Evolutionary conservation across 2,797 vertebrate genomes (phyloP).

Genomic region (Xiphorhynchus erythropygius): DNA sequence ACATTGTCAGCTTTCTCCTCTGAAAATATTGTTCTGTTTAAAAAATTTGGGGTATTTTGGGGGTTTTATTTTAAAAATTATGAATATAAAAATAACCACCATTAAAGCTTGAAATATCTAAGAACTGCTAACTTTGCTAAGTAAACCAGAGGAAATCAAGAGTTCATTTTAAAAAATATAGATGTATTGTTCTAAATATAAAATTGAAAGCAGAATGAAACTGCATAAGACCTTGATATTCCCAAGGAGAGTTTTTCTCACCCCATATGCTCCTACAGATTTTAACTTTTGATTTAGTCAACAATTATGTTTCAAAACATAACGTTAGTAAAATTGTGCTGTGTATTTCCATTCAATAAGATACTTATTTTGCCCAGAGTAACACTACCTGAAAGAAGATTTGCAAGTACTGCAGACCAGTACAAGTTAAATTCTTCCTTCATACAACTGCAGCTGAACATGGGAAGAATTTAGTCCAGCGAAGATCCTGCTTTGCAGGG

Average conservation of each 20-base stretch:
- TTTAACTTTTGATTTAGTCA: conserved; percentile 15
- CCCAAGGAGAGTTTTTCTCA: neutral
- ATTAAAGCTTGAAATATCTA: conserved; percentile 55
- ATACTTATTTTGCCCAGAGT: conserved; percentile 22
- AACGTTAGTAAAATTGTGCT: conserved; percentile 20
- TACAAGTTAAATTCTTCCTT: neutral
- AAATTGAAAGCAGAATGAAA: conserved; percentile 59
- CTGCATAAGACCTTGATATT: conserved; percentile 13
- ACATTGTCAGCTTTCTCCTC: neutral
- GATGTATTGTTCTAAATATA: conserved; percentile 59
- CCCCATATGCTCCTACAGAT: conserved; percentile 7
- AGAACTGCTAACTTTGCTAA: conserved; percentile 26
- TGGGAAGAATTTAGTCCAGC: neutral
- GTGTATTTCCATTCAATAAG: neutral
- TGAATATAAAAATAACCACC: conserved; percentile 65
- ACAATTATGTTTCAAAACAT: conserved; percentile 28
- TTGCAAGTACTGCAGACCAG: conserved; percentile 15
- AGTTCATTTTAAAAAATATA: conserved; percentile 36
- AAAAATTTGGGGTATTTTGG: conserved; percentile 28
- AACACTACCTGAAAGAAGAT: neutral
- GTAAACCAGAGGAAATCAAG: conserved; percentile 38
- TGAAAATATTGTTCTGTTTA: conserved; percentile 44
- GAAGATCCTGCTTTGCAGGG: neutral
- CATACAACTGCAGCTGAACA: neutral
- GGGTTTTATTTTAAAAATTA: neutral